phyloP scores from a whole-genome alignment of 2,113 vertebrate genomes.

The Mugil cephalus region DNA sequence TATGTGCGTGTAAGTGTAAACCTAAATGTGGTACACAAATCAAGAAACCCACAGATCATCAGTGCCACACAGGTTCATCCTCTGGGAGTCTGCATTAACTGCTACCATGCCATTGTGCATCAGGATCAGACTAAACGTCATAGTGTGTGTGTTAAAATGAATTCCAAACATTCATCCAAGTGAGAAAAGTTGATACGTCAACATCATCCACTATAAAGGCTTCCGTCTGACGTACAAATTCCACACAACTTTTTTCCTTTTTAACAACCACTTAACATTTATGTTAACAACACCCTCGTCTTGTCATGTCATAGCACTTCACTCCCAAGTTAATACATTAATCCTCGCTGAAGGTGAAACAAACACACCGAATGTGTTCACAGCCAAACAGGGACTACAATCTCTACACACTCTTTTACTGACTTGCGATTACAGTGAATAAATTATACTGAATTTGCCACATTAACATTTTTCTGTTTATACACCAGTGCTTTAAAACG shows the following conservation, averaged over 20 bases:
- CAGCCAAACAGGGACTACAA: neutral
- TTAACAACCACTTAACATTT: too few relatives aligned
- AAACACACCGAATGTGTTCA: neutral
- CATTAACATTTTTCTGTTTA: neutral
- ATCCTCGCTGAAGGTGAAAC: neutral
- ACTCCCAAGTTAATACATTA: neutral
- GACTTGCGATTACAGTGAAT: neutral
- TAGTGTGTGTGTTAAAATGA: neutral
- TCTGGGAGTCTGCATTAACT: constrained; percentile 13
- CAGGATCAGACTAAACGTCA: neutral
- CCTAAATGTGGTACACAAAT: constrained; percentile 23
- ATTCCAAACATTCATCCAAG: too few relatives aligned
- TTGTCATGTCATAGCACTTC: neutral
- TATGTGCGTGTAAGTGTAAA: constrained; percentile 17
- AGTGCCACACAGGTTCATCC: constrained; percentile 15
- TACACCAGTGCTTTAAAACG: neutral
- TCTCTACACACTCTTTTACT: neutral
- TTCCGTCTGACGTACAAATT: too few relatives aligned
- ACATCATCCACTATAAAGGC: too few relatives aligned
- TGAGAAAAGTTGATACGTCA: too few relatives aligned
- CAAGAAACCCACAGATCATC: constrained; percentile 33
- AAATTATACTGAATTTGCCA: neutral
- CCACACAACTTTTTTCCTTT: too few relatives aligned
- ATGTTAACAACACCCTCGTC: neutral
- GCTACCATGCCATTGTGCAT: neutral